Base-by-base conservation (phyloP, 2,797 vertebrate genomes). In the Typhlichthys eigenmanni region DNA sequence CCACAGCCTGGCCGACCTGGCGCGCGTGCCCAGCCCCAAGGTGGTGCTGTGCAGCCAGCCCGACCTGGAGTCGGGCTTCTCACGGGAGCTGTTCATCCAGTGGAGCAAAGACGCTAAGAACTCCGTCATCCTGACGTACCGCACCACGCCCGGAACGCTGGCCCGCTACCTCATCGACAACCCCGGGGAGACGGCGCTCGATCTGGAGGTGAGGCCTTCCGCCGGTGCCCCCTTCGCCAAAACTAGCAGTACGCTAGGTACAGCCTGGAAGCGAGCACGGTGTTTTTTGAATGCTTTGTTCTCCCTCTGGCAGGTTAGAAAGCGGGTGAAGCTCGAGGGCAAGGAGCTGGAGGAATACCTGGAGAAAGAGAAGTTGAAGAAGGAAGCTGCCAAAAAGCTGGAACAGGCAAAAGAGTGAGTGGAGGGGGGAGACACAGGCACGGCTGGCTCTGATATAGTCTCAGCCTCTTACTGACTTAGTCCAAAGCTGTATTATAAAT, bases 31-130 rank as follows among this genome's bases (percentile, higher is more conserved):
- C 38, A 99, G 95, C 79, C 98, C 98, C 1, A 99, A 99, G 87
- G 97, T 99, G 78, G 98, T 99, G 34, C 94, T 99, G 62, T 97
- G 96, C 82, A 99, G 98, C 84, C 97, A 99, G 11, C 96, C 98
- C 1, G 98, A 99, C 83, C 91, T 99, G 11, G 98, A 99, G 81
- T 98, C 97, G 4, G 98, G 98, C 0, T 99, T 99, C 87, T 99
- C 98, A 68, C 91, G 98, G 61, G 98, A 99, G 76, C 95, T 99
- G 58, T 99, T 99, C 76, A 98, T 98, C 85, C 95, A 99, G 1
- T 98, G 97, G 97, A 96, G 96, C 77, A 94, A 96, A 81, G 95
- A 98, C 59, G 81, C 93, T 45, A 98, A 96, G 80, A 97, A 99
- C 87, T 99, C 97, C 0, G 85, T 99, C 56, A 98, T 99, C 82